Conservation (phyloP, 2,888 invertebrate species). For the Brenthis hecate region DNA sequence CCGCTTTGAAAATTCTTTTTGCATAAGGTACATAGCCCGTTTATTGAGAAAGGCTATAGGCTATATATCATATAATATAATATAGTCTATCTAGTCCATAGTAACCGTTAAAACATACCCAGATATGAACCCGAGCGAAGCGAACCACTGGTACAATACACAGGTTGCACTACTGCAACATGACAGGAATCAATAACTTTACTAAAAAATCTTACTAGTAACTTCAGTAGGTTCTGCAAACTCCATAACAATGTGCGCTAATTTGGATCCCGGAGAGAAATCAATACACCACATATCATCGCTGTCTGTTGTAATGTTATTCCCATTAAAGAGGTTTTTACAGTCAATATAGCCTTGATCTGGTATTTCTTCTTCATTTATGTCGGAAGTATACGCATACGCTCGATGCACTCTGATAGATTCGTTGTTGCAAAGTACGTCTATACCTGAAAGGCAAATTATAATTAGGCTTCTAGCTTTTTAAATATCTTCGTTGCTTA, state of each 20-base stretch:
- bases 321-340: slow-evolving; percentile 84
- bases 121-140: too few relatives aligned
- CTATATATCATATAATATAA: too few relatives aligned
- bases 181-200: background rate
- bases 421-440: slow-evolving; percentile 64
- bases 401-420: slow-evolving; percentile 58
- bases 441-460: slow-evolving; percentile 68
- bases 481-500: too few relatives aligned
- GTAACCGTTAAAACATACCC: too few relatives aligned
- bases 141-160: too few relatives aligned
- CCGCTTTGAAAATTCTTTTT: too few relatives aligned
- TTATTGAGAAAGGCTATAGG: too few relatives aligned
- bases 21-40: too few relatives aligned
- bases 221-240: slow-evolving; percentile 62
- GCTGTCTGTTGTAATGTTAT: slow-evolving; percentile 85
- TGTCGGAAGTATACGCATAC: slow-evolving; percentile 61
- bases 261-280: slow-evolving; percentile 58
- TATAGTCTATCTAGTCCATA: too few relatives aligned
- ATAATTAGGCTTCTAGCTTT: too few relatives aligned
- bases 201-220: slow-evolving; percentile 57
- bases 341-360: slow-evolving; percentile 61
- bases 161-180: slow-evolving; percentile 9
- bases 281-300: slow-evolving; percentile 86
- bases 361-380: slow-evolving; percentile 52
- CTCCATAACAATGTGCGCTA: slow-evolving; percentile 70